Conservation (phyloP, 1,140 invertebrate genomes). For the Notospermus geniculatus region DNA sequence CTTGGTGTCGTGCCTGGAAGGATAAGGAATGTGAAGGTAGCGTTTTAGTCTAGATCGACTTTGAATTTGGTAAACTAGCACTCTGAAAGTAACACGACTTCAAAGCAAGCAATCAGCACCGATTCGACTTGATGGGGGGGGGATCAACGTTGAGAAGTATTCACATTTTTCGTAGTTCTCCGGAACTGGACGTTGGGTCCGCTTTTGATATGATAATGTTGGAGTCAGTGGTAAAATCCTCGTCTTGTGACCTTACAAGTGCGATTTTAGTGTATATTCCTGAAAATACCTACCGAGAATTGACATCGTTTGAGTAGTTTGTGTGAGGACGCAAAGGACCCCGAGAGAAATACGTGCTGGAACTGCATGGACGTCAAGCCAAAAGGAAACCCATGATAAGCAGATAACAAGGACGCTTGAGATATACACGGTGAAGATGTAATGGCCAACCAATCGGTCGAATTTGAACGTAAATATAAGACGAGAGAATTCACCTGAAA, state of each 20-base stretch:
- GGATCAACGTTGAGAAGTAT: too few species aligned
- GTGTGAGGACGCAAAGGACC: constrained; percentile 44
- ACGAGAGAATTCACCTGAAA: too few species aligned
- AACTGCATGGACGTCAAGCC: constrained; percentile 78
- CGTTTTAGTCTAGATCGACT: not conserved
- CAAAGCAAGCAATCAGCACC: not conserved
- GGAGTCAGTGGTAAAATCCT: too few species aligned
- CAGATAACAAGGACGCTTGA: constrained; percentile 76
- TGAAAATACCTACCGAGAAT: too few species aligned
- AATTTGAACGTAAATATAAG: too few species aligned
- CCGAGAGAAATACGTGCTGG: constrained; percentile 71
- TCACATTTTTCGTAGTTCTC: too few species aligned
- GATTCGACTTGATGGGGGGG: not conserved
- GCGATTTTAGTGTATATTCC: too few species aligned
- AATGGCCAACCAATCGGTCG: constrained; percentile 61
- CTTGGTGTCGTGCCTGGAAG: constrained; percentile 7
- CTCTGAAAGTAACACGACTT: not conserved
- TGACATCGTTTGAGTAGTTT: constrained; percentile 19
- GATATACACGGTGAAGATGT: constrained; percentile 75
- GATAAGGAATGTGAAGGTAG: not conserved
- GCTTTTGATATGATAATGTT: too few species aligned
- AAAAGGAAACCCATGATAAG: constrained; percentile 77
- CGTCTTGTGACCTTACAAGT: not conserved
- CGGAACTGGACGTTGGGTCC: too few species aligned
- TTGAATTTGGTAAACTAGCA: not conserved